A percentile compares a stretch with the other conserved stretches of the same genome.
These are phyloP conservation scores for Pissodes strobi DNA, from an alignment of 1,140 invertebrate species.

Conservation along the genomic window DNA sequence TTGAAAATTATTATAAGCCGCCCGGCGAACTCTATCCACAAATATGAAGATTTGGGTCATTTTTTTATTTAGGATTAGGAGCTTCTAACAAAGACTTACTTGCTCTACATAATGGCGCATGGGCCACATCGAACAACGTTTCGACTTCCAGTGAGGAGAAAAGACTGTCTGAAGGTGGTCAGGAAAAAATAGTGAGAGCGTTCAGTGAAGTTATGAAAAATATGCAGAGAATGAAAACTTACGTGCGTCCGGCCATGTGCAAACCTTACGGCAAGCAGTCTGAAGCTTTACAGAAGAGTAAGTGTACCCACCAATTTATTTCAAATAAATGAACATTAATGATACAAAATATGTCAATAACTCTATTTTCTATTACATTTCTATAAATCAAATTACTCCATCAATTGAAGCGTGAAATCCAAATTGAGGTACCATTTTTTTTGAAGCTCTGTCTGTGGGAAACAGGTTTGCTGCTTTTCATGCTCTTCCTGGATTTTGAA, in stretches of 20 bases:
- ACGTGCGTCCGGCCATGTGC: conserved; percentile 82
- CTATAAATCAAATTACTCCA: too few relatives aligned
- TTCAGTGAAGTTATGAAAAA: conserved; percentile 84
- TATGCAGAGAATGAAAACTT: conserved; percentile 82
- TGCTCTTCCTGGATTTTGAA: too few relatives aligned
- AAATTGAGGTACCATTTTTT: too few relatives aligned
- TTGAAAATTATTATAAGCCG: too few relatives aligned
- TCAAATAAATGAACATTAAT: background rate
- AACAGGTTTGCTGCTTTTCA: too few relatives aligned
- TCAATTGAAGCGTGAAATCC: too few relatives aligned
- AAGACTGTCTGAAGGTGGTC: conserved; percentile 61
- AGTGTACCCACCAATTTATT: conserved; percentile 47
- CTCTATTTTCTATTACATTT: too few relatives aligned
- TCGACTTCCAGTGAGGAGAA: conserved; percentile 48
- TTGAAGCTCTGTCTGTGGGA: too few relatives aligned
- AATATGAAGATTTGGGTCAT: too few relatives aligned
- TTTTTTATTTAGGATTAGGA: conserved; percentile 48
- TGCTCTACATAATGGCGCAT: conserved; percentile 70
- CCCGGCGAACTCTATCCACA: too few relatives aligned
- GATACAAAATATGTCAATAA: too few relatives aligned
- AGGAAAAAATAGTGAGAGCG: conserved; percentile 79
- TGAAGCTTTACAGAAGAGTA: conserved; percentile 84
- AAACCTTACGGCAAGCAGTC: conserved; percentile 88
- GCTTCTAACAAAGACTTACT: conserved; percentile 70
- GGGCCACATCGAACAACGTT: conserved; percentile 53